Conservation (phyloP, 2,888 invertebrate genomes). For the Unio pictorum region DNA sequence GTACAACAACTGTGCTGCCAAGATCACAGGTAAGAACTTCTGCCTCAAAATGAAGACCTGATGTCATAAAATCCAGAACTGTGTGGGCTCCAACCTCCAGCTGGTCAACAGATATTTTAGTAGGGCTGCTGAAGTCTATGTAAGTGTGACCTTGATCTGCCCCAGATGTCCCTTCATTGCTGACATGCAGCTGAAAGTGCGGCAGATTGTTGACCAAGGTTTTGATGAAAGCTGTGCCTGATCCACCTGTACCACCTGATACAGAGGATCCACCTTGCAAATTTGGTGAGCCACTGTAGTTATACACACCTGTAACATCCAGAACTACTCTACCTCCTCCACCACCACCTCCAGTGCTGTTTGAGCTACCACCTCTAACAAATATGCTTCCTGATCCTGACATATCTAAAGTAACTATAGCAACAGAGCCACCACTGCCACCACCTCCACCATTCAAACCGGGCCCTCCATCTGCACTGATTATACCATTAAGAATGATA, state of each 20-base stretch:
- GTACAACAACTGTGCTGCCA: slow-evolving; percentile 33
- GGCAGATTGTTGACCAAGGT: slow-evolving; percentile 12
- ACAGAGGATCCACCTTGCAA: slow-evolving; percentile 41
- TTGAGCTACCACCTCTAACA: slow-evolving; percentile 38
- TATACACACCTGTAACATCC: slow-evolving; percentile 26
- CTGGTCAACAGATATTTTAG: slow-evolving; percentile 21
- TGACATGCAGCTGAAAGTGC: slow-evolving; percentile 17
- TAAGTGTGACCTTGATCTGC: slow-evolving; percentile 28
- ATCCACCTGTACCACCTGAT: slow-evolving; percentile 38
- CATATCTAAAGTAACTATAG: slow-evolving; percentile 19
- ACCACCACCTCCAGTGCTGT: slow-evolving; percentile 38
- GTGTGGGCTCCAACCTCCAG: slow-evolving; percentile 34
- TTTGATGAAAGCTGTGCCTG: slow-evolving; percentile 44
- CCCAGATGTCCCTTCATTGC: slow-evolving; percentile 29
- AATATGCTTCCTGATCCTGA: slow-evolving; percentile 37
- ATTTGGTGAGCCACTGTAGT: slow-evolving; percentile 37
- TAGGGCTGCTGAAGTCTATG: slow-evolving; percentile 23
- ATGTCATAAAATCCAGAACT: slow-evolving; percentile 23
- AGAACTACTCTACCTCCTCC: slow-evolving; percentile 51
- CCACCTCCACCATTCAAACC: slow-evolving; percentile 40
- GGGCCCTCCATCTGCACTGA: slow-evolving; percentile 40
- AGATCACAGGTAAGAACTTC: slow-evolving; percentile 40
- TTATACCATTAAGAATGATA: slow-evolving; percentile 39
- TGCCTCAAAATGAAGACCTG: slow-evolving; percentile 32
- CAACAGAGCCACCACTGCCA: slow-evolving; percentile 46